Base-by-base conservation (phyloP, 2,888 invertebrate species). In the Heterodera filipjevi region DNA sequence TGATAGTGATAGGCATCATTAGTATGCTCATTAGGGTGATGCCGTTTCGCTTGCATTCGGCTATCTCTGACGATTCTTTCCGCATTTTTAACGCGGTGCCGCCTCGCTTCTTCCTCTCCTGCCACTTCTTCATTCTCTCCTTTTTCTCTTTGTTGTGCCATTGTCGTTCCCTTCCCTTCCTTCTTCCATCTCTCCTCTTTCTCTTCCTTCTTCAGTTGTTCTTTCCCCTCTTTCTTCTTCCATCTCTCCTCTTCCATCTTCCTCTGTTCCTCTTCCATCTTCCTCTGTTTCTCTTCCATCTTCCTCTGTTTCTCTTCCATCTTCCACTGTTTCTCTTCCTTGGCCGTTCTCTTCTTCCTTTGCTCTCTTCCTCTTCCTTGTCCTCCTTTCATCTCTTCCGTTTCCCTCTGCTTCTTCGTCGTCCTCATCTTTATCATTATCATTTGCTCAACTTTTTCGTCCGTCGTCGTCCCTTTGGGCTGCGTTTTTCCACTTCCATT, bases 401-500 rank as follows among this genome's bases (percentile, higher is more conserved):
- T 12, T 46, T 44, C 73, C 35, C 14, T 27, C n/a, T 33, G 8
- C 53, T 35, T 71, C 39, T 73, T 46, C 73, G 19, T n/a, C 49
- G 30, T 39, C 27, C n/a, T 70, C 27, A 71, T 32, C 1, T 27
- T 71, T 30, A 27, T 71, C 27, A 16, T 32, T 30, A 16, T 14
- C 33, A 14, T 49, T 32, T 72, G 5, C 32, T 19, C 49, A 49
- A 14, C n/a, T n/a, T 27, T n/a, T 59, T 59, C 59, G 27, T n/a
- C 33, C 64, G 33, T 46, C 59, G 73, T 35, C 64, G 46, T 71
- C 32, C 49, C 30, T 33, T 46, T 73, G 35, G 44, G n/a, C 73
- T 44, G n/a, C 59, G 72, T 59, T 59, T 73, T 73, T 59, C 73
- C 53, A 10, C 27, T 66, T 66, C 44, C 72, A 12, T 81, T 81